Conservation (phyloP, 1,140 invertebrate species). For the Eubasilissa regina region DNA sequence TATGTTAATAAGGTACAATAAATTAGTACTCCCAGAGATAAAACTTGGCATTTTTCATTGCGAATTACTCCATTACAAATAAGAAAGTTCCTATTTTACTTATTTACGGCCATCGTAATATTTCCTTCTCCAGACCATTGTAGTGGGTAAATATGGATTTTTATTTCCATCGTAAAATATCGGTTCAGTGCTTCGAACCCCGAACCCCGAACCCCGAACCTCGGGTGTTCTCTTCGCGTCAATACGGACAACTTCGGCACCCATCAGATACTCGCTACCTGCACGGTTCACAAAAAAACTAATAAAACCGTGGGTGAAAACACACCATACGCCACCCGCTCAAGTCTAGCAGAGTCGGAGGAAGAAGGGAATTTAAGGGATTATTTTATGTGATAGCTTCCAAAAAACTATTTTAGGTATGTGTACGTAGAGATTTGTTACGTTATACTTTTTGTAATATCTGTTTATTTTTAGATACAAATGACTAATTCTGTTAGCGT, state of each 20-base stretch:
- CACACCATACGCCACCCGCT: background rate
- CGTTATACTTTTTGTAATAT: too few species aligned
- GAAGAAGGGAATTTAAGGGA: too few species aligned
- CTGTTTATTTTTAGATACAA: too few species aligned
- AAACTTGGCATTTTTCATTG: conserved; percentile 24
- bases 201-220: background rate
- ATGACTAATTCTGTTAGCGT: too few species aligned
- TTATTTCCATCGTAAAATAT: conserved; percentile 29
- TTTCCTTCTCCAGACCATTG: conserved; percentile 21
- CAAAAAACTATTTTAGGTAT: too few species aligned
- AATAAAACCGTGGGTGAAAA: conserved; percentile 23
- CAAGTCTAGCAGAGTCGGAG: background rate
- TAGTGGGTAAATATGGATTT: conserved; percentile 36
- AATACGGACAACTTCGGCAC: too few species aligned
- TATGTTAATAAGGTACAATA: conserved; percentile 28
- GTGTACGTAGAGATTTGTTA: too few species aligned
- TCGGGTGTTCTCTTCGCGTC: background rate
- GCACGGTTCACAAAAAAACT: background rate
- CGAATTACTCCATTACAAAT: conserved; percentile 31
- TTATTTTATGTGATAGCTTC: too few species aligned
- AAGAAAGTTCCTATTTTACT: conserved; percentile 28
- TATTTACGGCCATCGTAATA: conserved; percentile 31
- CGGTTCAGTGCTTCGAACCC: conserved; percentile 20
- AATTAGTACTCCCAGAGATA: conserved; percentile 21
- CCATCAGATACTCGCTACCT: too few species aligned